Base-by-base conservation (phyloP, 2,888 invertebrate species). In the Apodemia duryi region DNA sequence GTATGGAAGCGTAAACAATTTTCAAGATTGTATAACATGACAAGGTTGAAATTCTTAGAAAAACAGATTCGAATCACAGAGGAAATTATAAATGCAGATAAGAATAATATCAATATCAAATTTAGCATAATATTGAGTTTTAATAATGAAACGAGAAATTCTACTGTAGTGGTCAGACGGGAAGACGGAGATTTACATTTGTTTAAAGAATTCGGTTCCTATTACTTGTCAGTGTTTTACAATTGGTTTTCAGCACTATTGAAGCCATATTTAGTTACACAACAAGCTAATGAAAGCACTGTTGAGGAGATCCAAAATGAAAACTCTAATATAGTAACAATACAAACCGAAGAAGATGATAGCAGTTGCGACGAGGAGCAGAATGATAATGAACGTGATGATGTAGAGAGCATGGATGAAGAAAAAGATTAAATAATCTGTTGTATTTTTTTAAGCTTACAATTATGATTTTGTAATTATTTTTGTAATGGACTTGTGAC, bases 1-100 rank as follows among this genome's bases (percentile, higher is more conserved):
- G 70, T 88, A 28, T 88, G 89, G 88, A 82, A 77, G 64, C 72
- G 86, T 46, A 84, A 82, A 64, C 72, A 71, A 65, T 80, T 78
- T 67, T 63, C 68, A 1, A 75, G 71, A 43, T 46, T 78, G 6
- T 76, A 75, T 71, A 69, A 62, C 43, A 29, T 62, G 1, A 61
- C 71, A 54, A 54, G 74, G 0, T 11, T 81, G 6, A 67, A 68
- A 6, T 77, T 85, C 52, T 63, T 74, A 0, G 76, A 82, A 63
- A 80, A 73, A 35, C 84, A 88, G 67, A 70, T 66, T 2, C 69
- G 65, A 63, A 81, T 88, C 60, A 83, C 85, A 0, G 77, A 81
- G 9, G 83, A 85, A 66, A 73, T 86, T 1, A 28, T 83, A 0
- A 74, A 71, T 0, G 66, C 64, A 1, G 78, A 80, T 2, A 71